Evolutionary conservation across 2,797 vertebrate species (phyloP), one percentile per base, ranked within the genome.

Genomic region (Malacoctenus gilli): DNA sequence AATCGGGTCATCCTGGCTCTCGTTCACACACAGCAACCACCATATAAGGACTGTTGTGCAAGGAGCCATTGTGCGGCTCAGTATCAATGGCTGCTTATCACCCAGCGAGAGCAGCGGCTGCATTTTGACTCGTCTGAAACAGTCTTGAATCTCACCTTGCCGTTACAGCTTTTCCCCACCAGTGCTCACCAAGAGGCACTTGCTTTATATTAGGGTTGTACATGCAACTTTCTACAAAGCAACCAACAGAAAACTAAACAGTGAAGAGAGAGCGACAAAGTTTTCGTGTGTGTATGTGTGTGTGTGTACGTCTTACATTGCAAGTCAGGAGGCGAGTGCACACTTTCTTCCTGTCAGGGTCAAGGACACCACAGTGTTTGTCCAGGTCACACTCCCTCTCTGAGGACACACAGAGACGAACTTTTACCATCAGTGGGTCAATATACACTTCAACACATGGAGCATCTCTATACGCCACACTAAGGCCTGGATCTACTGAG

Each of bases 361-460:
- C 95, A 40, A 96, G 82, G 49, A 96, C 95, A 2, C 95, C 95
- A 14, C 95, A 97, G 87, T 97, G 95, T 78, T 93, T 92, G 85
- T 96, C 95, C 87, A 96, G 86, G 85, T 97, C 94, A 32, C 94
- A 96, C 85, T 95, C 94, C 86, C 95, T 94, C 71, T 93, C 95
- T 96, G 85, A 37, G 52, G 72, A 77, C 55, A 84, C 51, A 85
- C 3, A 76, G 13, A 70, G 28, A 56, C 31, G 49, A 15, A 28
- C 15, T n/a, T n/a, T n/a, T n/a, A n/a, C n/a, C n/a, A n/a, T n/a
- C n/a, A n/a, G n/a, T n/a, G n/a, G n/a, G n/a, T n/a, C n/a, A n/a
- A n/a, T n/a, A n/a, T n/a, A n/a, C n/a, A n/a, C n/a, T n/a, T n/a
- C n/a, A n/a, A 77, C 55, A 84, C 51, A 85, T 3, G 75, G 13